Conservation (phyloP, 2,113 vertebrate species). For the Nansenia antarctica region DNA sequence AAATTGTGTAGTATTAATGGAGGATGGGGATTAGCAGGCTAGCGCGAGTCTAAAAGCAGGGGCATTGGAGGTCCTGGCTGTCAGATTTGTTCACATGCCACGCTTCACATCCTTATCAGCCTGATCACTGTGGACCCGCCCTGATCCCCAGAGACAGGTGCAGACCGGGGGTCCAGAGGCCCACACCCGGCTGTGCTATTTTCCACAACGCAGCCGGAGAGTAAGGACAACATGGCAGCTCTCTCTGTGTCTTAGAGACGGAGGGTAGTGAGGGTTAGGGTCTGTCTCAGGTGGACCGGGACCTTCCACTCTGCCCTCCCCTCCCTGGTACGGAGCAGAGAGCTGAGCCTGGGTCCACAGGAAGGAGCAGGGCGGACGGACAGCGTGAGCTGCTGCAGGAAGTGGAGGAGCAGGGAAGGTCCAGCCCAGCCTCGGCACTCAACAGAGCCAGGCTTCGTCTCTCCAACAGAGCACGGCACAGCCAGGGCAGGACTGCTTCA, state of each 20-base stretch:
- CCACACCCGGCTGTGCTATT: constrained; percentile 26
- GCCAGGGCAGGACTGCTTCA: constrained; percentile 15
- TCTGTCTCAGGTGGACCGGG: constrained; percentile 20
- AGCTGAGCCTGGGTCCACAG: constrained; percentile 53
- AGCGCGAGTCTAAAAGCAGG: neutral
- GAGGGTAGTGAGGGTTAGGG: constrained; percentile 20
- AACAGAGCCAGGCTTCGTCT: constrained; percentile 34
- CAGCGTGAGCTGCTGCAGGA: constrained; percentile 60
- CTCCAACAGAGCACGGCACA: constrained; percentile 18
- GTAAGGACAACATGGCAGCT: constrained; percentile 43
- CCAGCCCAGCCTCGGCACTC: constrained; percentile 46
- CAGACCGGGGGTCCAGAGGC: constrained; percentile 35
- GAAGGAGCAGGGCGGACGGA: constrained; percentile 68
- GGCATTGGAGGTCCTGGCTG: neutral
- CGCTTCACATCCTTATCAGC: constrained; percentile 54
- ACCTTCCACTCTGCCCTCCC: constrained; percentile 14
- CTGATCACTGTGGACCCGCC: constrained; percentile 38
- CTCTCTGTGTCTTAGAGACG: constrained; percentile 13
- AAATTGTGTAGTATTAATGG: neutral
- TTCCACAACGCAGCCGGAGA: constrained; percentile 35
- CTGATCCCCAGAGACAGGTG: constrained; percentile 68
- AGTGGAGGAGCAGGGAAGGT: constrained; percentile 63
- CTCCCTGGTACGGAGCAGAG: constrained; percentile 19
- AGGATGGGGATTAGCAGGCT: neutral
- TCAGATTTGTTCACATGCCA: constrained; percentile 30